Evolutionary conservation across 2,113 vertebrate genomes (phyloP), one percentile per base, ranked within the genome.

Genomic region (Spheniscus mendiculus): DNA sequence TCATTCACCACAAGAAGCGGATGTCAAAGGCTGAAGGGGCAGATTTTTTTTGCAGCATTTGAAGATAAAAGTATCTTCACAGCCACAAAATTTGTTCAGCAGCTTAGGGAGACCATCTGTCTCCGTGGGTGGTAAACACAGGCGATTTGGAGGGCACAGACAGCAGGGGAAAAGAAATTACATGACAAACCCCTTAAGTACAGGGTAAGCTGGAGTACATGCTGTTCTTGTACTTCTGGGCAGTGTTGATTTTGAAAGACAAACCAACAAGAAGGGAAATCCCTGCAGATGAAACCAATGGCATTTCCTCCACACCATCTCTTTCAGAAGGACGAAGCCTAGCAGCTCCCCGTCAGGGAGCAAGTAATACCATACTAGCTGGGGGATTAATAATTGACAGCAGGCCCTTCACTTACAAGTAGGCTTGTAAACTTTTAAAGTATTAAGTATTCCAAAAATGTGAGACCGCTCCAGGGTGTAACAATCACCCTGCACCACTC

Each of bases 401-500:
- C 1, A 0, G 34, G 42, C 62, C 73, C 50, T 91, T 83, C 49
- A 42, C 66, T 80, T 80, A 63, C 53, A 52, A 91, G 50, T 13
- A 36, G 20, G 82, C 62, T 85, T 40, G 71, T 89, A 77, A 91
- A 87, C 67, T 91, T 96, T 79, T 88, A 62, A 92, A 93, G 67
- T 69, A 97, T 97, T 93, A 96, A 97, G 82, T 73, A 96, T 96
- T 91, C 21, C 0, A 97, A 97, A 95, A 94, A 97, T 91, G 95
- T 47, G 53, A 83, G 55, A 81, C 20, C 0, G 47, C 89, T 81
- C 32, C 79, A 71, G 91, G 97, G 78, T 83, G 10, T 15, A 93
- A 71, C 26, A 58, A 45, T 40, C 59, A 49, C 67, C 32, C 61
- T 29, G 47, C 32, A 67, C 27, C 42, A 42, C 77, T 67, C 0